Evolutionary conservation across 1,140 invertebrate genomes (phyloP).

Genomic region (Nomia melanderi): DNA sequence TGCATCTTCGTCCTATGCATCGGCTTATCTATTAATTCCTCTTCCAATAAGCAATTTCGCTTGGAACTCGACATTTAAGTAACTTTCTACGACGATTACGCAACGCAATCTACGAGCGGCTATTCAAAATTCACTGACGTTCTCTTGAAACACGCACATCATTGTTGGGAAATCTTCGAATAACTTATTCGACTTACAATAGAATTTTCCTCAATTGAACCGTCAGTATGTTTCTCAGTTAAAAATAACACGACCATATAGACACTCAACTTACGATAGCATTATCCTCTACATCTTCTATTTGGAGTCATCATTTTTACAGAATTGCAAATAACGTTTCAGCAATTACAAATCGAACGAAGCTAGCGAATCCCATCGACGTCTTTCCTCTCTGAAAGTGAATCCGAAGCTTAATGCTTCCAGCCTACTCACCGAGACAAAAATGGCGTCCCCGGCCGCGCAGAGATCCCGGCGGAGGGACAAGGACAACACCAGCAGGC

Average conservation of each 20-base stretch:
- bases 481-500: conserved; percentile 35
- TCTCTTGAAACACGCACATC: neutral
- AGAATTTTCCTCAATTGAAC: no score
- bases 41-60: conserved; percentile 22
- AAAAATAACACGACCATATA: no score
- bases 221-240: no score
- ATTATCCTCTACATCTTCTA: no score
- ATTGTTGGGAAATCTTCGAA: no score
- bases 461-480: neutral
- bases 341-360: no score
- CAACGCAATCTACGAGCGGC: neutral
- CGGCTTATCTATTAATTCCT: conserved; percentile 35
- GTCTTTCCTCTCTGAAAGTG: no score
- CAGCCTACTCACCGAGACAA: neutral
- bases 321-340: no score
- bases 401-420: neutral
- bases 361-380: no score
- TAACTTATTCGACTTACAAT: neutral
- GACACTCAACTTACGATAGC: no score
- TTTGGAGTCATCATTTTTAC: no score
- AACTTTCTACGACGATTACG: conserved; percentile 27
- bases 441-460: neutral
- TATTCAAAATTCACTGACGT: neutral
- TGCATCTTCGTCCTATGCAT: conserved; percentile 19
- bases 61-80: conserved; percentile 6